phyloP scores from a whole-genome alignment of 2,113 vertebrate genomes.

The Procavia capensis region DNA sequence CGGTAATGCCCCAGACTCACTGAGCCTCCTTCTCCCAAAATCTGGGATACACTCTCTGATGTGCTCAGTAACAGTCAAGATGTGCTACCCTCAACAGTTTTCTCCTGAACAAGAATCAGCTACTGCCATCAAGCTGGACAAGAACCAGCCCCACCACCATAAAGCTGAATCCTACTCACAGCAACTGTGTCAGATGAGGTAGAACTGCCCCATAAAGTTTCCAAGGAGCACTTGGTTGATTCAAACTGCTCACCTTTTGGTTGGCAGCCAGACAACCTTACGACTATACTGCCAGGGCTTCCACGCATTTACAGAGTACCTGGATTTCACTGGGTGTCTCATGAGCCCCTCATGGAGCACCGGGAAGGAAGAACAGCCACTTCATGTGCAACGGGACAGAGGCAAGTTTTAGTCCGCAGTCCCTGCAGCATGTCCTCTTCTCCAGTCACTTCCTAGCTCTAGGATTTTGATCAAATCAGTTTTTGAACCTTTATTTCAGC shows the following conservation, averaged over 20 bases:
- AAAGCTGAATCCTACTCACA: too few relatives aligned
- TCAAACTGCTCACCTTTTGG: too few relatives aligned
- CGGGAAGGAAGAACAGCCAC: too few relatives aligned
- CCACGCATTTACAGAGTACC: background rate
- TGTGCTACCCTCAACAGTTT: background rate
- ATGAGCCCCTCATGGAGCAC: background rate
- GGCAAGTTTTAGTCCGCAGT: too few relatives aligned
- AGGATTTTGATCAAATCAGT: background rate
- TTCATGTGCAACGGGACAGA: rapidly evolving
- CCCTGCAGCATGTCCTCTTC: background rate
- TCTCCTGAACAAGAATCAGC: background rate
- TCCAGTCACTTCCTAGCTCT: background rate
- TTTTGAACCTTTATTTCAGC: background rate
- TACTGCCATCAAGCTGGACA: too few relatives aligned
- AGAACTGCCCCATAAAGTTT: too few relatives aligned
- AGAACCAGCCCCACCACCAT: too few relatives aligned
- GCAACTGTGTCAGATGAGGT: too few relatives aligned
- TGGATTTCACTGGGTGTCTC: background rate
- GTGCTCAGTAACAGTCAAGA: background rate
- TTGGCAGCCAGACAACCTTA: too few relatives aligned
- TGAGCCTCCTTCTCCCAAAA: background rate
- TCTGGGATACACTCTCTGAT: too few relatives aligned
- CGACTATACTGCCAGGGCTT: too few relatives aligned
- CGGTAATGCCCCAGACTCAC: background rate
- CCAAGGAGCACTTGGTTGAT: too few relatives aligned